A percentile compares a stretch with the other conserved stretches of the same genome.
These are phyloP conservation scores for Hypercompe scribonia DNA, from an alignment of 2,888 invertebrate genomes.

Conservation along the genomic window DNA sequence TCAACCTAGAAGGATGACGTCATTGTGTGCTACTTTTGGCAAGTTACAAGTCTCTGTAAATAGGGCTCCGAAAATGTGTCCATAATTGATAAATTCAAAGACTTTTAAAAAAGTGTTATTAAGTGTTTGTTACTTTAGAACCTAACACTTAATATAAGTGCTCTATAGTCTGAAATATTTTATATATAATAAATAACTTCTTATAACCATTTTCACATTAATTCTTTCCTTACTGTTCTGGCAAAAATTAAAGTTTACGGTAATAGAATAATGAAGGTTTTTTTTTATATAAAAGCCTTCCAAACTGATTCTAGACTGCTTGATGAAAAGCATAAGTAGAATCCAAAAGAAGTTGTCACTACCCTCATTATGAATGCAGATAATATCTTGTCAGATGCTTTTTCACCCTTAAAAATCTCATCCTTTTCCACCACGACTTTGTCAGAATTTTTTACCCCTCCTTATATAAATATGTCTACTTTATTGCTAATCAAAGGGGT, in stretches of 20 bases:
- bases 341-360: too few relatives aligned
- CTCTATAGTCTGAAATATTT: not conserved
- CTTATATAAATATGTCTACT: not conserved
- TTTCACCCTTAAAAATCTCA: too few relatives aligned
- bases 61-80: not conserved
- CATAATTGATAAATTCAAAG: not conserved
- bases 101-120: not conserved
- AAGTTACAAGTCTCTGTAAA: not conserved
- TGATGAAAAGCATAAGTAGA: too few relatives aligned
- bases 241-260: not conserved
- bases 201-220: not conserved
- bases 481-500: not conserved
- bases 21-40: constrained; percentile 9
- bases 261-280: not conserved
- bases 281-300: too few relatives aligned
- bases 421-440: too few relatives aligned
- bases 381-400: too few relatives aligned
- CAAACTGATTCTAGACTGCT: too few relatives aligned
- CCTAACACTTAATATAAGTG: not conserved
- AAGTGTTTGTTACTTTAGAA: not conserved
- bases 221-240: not conserved
- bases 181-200: not conserved
- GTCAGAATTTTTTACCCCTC: not conserved
- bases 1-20: not conserved
- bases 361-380: too few relatives aligned